phyloP scores from a whole-genome alignment of 2,888 invertebrate genomes.

The Sialis fuliginosa region DNA sequence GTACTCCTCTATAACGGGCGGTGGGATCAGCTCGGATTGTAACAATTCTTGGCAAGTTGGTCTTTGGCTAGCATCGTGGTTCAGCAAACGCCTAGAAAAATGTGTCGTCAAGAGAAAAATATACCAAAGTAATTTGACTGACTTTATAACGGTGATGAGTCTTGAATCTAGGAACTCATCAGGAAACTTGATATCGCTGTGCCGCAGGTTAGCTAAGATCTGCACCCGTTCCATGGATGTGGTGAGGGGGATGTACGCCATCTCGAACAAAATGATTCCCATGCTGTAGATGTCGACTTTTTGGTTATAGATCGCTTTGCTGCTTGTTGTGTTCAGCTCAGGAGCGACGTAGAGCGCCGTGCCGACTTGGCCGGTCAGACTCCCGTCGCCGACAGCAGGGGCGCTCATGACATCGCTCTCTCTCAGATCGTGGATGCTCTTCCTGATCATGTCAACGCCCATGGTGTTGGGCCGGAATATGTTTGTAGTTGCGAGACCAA shows the following conservation, averaged over 20 bases:
- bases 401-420: not conserved
- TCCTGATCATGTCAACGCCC: slow-evolving; percentile 10
- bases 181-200: slow-evolving; percentile 52
- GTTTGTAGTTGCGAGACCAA: slow-evolving; percentile 83
- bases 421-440: slow-evolving; percentile 13
- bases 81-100: slow-evolving; percentile 48
- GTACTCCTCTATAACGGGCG: slow-evolving; percentile 70
- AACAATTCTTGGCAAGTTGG: slow-evolving; percentile 77
- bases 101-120: slow-evolving; percentile 1
- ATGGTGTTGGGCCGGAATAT: slow-evolving; percentile 23
- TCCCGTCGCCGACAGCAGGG: slow-evolving; percentile 19
- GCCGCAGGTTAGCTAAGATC: slow-evolving; percentile 54
- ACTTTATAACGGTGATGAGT: no score
- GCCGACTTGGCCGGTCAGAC: slow-evolving; percentile 71
- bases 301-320: slow-evolving; percentile 67
- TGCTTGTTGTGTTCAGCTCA: slow-evolving; percentile 54
- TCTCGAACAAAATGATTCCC: slow-evolving; percentile 89
- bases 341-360: slow-evolving; percentile 93
- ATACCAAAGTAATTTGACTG: slow-evolving; percentile 10
- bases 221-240: slow-evolving; percentile 83
- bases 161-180: slow-evolving; percentile 29
- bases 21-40: slow-evolving; percentile 66
- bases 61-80: slow-evolving; percentile 66
- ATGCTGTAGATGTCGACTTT: slow-evolving; percentile 52
- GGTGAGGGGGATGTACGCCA: slow-evolving; percentile 70